These are phyloP conservation scores for Perca schrenkii DNA, from an alignment of 2,113 vertebrate species.

Conservation along the genomic window DNA sequence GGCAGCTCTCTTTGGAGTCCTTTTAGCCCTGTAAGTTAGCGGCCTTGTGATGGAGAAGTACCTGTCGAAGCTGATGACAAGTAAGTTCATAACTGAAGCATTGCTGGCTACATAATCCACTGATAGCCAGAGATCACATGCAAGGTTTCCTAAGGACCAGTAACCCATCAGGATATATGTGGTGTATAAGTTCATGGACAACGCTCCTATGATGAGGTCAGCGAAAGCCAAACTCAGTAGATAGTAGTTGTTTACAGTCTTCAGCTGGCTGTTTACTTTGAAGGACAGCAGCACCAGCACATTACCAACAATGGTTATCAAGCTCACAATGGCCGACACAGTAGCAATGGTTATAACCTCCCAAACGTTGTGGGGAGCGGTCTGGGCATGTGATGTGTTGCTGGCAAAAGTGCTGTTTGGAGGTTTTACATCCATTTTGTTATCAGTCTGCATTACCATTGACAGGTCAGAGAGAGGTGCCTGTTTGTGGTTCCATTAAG, in stretches of 20 bases:
- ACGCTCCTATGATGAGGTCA: conserved; percentile 96
- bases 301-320: conserved; percentile 96
- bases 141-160: conserved; percentile 95
- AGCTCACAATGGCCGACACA: conserved; percentile 93
- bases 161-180: conserved; percentile 97
- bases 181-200: conserved; percentile 99
- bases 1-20: conserved; percentile 94
- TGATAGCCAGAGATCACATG: conserved; percentile 97
- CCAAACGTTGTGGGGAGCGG: conserved; percentile 87
- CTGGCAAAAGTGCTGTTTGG: conserved; percentile 84
- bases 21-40: conserved; percentile 96
- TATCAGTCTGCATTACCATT: conserved; percentile 18
- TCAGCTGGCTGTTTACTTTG: conserved; percentile 98
- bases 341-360: conserved; percentile 93
- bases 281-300: conserved; percentile 97
- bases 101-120: conserved; percentile 99
- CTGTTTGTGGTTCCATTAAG: conserved; percentile 59
- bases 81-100: conserved; percentile 98
- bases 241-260: conserved; percentile 99
- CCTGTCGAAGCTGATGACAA: conserved; percentile 98
- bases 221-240: conserved; percentile 97
- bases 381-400: conserved; percentile 84
- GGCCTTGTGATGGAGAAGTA: conserved; percentile 99
- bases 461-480: conserved; percentile 27
- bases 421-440: conserved; percentile 85